These are phyloP conservation scores for Drosophila fungiperda DNA, from an alignment of 2,888 invertebrate genomes.

Conservation along the genomic window DNA sequence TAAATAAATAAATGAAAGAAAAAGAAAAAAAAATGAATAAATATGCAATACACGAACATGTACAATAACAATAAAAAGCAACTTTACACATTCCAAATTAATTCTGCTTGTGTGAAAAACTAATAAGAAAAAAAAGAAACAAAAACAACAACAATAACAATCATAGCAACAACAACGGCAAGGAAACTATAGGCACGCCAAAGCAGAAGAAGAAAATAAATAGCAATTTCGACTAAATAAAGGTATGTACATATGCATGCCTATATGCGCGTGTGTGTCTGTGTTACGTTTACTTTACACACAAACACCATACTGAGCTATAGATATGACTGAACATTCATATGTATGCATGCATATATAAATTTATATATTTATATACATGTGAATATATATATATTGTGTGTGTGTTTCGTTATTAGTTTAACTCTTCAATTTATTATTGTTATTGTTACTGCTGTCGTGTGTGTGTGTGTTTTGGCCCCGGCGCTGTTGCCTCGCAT, in stretches of 20 bases:
- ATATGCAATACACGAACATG: constrained; percentile 24
- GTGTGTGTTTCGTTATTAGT: constrained; percentile 72
- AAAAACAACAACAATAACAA: constrained; percentile 33
- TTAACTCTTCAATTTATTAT: constrained; percentile 80
- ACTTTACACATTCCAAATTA: constrained; percentile 68
- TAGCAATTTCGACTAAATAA: constrained; percentile 79
- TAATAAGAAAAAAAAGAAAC: constrained; percentile 41
- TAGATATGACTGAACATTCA: constrained; percentile 38
- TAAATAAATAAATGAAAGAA: constrained; percentile 3
- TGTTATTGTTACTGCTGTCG: constrained; percentile 68
- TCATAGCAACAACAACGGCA: constrained; percentile 29
- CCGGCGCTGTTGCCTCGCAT: constrained; percentile 38
- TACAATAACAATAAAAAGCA: constrained; percentile 52
- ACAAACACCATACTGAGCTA: constrained; percentile 48
- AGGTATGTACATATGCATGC: constrained; percentile 52
- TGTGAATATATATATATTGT: not conserved
- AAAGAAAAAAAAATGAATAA: constrained; percentile 9
- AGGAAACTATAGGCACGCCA: constrained; percentile 51
- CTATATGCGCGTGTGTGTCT: constrained; percentile 24
- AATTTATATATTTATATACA: not conserved
- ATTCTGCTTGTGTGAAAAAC: constrained; percentile 73
- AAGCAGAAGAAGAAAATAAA: constrained; percentile 72
- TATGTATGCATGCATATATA: constrained; percentile 1
- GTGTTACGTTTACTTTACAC: constrained; percentile 50
- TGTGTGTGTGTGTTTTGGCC: constrained; percentile 34